Evolutionary conservation across 2,888 invertebrate genomes (phyloP), one percentile per base, ranked within the genome.

Genomic region (Cotesia congregata): DNA sequence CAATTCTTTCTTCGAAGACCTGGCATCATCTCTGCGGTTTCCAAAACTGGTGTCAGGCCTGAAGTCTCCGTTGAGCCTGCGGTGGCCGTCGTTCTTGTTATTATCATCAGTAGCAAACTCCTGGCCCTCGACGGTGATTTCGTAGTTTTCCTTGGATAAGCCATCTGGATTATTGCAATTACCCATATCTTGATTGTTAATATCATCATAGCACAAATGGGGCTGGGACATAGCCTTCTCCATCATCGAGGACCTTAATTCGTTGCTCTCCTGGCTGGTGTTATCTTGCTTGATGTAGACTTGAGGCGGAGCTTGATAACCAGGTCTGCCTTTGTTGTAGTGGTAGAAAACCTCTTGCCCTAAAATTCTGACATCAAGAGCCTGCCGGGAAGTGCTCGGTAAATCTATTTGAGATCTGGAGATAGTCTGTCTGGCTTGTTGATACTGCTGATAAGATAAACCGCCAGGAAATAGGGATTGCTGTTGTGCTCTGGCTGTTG

Each of bases 151-250:
- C 69, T 85, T 86, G 17, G 85, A 82, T 65, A 84, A 38, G 4
- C 80, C 77, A 9, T 87, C 86, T 6, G 82, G 78, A 4, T 80
- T 73, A 0, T 30, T 30, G 30, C 82, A 74, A 9, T 76, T 81
- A 75, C 86, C 86, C 68, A 81, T 75, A 12, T 80, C 77, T 3
- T 87, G 86, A 0, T 77, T 75, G 5, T 84, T 82, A 6, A 65
- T 9, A 15, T 91, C 91, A 30, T 92, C 91, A 79, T 89, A 92
- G 50, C 93, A 90, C 3, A 94, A 90, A 82, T 94, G 94, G 1
- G 94, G 94, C 82, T 94, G 94, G 0, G 94, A 94, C 0, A 93
- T 90, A 0, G 94, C 92, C 72, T 88, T 88, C 76, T 88, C 88
- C 72, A 88, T 88, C 5, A 86, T 83, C 7, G 85, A 86, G 15